Base-by-base conservation (phyloP, 2,888 invertebrate genomes). In the Eupeodes latifasciatus region DNA sequence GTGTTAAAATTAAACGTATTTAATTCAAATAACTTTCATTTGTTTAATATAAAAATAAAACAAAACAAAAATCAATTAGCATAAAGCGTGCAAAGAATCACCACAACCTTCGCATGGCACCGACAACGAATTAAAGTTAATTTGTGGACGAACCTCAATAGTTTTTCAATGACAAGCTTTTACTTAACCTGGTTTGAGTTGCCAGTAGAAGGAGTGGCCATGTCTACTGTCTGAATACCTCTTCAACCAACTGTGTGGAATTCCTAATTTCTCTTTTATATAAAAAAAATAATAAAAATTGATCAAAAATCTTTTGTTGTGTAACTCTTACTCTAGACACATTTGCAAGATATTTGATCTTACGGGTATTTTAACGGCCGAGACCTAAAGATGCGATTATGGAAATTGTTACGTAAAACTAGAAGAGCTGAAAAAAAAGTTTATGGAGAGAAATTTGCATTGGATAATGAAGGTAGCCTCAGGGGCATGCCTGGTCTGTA, bases 211-310 rank as follows among this genome's bases (percentile, higher is more conserved):
- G 69, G 69, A 69, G 69, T 53, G 69, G 69, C 69, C 51, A 14
- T 62, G 59, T 59, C 59, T 36, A 9, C 36, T 51, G 53, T 69
- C 34, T 69, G 69, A 51, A 69, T 69, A 10, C 16, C 53, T 27
- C 27, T 49, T 47, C 66, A 49, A 19, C 53, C 40, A 40, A 9
- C 5, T 40, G 40, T 53, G 10, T 51, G 53, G 36, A 51, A 53
- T 53, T 53, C 16, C n/a, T 69, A 69, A 53, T 69, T 69, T 69
- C 69, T 69, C 69, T 69, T 69, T 69, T 69, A 27, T 69, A 27
- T 27, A 27, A 27, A 27, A 27, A 27, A 27, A 27, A 27, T 12
- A 53, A 14, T 12, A 53, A 14, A 40, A 62, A 69, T 51, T 51
- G 47, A 64, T 19, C 64, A 14, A 19, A 64, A 44, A 44, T 27